Conservation (phyloP, 2,113 vertebrate species). For the Mixornis gularis region DNA sequence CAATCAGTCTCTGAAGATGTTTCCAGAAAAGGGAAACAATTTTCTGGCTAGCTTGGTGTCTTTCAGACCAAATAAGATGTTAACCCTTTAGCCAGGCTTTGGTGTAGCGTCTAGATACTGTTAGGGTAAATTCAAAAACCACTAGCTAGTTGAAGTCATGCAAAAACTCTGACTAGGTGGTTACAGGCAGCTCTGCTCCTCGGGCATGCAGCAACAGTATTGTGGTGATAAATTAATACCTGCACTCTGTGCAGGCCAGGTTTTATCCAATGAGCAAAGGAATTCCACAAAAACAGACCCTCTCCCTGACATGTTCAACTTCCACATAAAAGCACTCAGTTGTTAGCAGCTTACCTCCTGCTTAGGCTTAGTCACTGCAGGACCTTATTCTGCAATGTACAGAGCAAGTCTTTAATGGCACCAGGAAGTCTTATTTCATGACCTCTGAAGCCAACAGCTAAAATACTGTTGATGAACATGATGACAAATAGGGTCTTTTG, state of each 20-base stretch:
- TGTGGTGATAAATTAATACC: background rate
- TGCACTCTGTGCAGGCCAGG: background rate
- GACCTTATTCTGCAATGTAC: background rate
- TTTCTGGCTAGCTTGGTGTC: background rate
- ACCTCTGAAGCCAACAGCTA: background rate
- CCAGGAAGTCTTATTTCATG: background rate
- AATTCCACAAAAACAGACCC: background rate
- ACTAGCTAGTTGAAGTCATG: background rate
- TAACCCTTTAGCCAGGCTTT: background rate
- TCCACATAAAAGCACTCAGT: background rate
- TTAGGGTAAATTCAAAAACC: background rate
- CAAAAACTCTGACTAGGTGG: background rate
- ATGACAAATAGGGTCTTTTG: background rate
- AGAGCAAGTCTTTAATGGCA: background rate
- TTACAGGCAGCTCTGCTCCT: background rate
- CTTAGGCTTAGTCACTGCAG: background rate
- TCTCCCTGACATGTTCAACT: background rate
- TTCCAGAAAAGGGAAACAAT: background rate
- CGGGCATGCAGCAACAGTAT: background rate
- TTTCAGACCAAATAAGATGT: background rate
- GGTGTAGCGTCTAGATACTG: background rate
- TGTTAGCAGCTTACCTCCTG: background rate
- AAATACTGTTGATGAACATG: background rate
- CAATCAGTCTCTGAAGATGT: background rate
- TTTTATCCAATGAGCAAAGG: background rate